Percentiles rank a stretch among this genome's conserved stretches.
These are phyloP conservation scores for Sciurus carolinensis DNA, from an alignment of 2,797 vertebrate genomes.

Conservation along the genomic window DNA sequence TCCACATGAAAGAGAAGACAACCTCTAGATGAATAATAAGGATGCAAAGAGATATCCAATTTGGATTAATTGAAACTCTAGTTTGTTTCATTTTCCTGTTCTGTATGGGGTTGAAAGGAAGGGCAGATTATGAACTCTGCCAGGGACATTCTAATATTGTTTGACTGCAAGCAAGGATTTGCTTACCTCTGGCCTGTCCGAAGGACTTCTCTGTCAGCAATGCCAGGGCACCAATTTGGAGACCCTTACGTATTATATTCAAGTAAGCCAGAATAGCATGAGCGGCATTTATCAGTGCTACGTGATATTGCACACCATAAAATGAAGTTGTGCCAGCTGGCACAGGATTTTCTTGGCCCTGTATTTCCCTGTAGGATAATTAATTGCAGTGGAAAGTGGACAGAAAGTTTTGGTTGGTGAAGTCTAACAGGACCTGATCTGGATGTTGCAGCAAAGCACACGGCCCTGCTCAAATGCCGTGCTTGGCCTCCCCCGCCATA, in stretches of 20 bases:
- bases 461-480: neutral
- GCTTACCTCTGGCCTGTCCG: neutral
- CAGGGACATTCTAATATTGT: neutral
- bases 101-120: neutral
- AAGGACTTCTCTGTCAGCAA: neutral
- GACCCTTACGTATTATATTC: neutral
- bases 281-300: neutral
- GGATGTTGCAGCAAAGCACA: neutral
- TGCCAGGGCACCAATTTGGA: neutral
- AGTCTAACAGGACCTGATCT: neutral
- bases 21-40: neutral
- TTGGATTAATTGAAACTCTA: neutral
- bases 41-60: neutral
- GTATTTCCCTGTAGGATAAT: neutral
- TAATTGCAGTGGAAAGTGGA: neutral
- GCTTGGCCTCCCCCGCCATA: rapidly evolving
- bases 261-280: no score
- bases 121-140: neutral
- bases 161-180: neutral
- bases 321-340: neutral
- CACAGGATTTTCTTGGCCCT: neutral
- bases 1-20: neutral
- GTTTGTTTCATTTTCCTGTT: neutral
- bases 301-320: neutral
- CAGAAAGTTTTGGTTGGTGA: neutral